phyloP scores from a whole-genome alignment of 1,140 invertebrate species.

The Leptinotarsa undecemlineata region DNA sequence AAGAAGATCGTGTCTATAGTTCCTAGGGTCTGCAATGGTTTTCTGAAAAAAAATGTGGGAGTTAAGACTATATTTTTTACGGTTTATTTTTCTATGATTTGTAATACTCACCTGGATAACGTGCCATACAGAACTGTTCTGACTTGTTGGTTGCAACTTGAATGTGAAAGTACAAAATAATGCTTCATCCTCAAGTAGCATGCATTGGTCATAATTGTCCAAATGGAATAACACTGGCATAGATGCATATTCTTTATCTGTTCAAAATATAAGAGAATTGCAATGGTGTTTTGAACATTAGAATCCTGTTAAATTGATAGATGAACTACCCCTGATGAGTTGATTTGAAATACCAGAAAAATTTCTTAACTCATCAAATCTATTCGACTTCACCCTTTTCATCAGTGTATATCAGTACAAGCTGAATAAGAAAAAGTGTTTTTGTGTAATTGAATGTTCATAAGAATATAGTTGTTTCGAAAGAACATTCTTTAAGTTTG shows the following conservation, averaged over 20 bases:
- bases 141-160: constrained; percentile 17
- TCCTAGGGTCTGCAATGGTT: constrained; percentile 32
- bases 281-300: too few species aligned
- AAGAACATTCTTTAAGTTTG: too few species aligned
- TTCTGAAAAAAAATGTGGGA: constrained; percentile 30
- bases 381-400: too few species aligned
- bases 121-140: constrained; percentile 30
- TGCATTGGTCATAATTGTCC: constrained; percentile 41
- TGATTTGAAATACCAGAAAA: too few species aligned
- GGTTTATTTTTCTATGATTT: background rate
- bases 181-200: constrained; percentile 32
- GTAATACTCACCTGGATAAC: constrained; percentile 31
- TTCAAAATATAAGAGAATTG: too few species aligned
- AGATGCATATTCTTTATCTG: constrained; percentile 37
- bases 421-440: too few species aligned
- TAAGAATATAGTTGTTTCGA: too few species aligned
- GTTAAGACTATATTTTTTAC: background rate
- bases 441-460: too few species aligned
- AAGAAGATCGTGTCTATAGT: constrained; percentile 39
- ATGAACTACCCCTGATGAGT: too few species aligned
- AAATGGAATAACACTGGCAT: constrained; percentile 41
- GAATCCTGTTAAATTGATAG: too few species aligned
- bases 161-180: constrained; percentile 39
- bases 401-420: too few species aligned
- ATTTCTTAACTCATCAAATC: too few species aligned